Evolutionary conservation across 2,888 invertebrate species (phyloP).

Genomic region (Thecocarcelia acutangulata): DNA sequence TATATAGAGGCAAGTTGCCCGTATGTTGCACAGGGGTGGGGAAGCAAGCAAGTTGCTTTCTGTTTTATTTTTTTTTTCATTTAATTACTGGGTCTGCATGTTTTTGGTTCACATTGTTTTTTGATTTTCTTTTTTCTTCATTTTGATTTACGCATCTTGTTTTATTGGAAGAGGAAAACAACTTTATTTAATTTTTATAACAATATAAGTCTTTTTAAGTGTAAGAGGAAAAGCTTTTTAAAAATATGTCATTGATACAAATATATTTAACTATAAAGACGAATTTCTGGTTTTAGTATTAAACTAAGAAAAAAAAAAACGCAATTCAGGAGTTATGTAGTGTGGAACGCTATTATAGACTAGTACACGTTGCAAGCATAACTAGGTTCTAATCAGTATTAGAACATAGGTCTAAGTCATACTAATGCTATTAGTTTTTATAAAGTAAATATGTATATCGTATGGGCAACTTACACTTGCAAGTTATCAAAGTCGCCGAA

Average conservation of each 20-base stretch:
- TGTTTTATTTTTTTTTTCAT: constrained; percentile 44
- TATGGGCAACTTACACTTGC: too few species aligned
- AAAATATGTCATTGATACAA: constrained; percentile 36
- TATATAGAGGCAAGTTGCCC: neutral
- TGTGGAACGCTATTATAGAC: too few species aligned
- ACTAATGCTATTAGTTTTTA: too few species aligned
- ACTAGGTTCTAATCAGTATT: too few species aligned
- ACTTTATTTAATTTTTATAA: neutral
- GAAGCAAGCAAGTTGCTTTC: neutral
- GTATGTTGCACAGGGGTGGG: too few species aligned
- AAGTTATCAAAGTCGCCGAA: too few species aligned
- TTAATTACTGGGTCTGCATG: constrained; percentile 62
- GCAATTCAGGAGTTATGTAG: too few species aligned
- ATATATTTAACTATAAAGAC: neutral
- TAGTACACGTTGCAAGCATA: too few species aligned
- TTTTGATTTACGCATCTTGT: constrained; percentile 38
- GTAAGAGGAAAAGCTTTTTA: neutral
- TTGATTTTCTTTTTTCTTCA: neutral
- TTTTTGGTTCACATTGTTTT: constrained; percentile 38
- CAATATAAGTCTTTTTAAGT: neutral
- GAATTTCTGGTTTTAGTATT: neutral
- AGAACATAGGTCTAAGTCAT: too few species aligned
- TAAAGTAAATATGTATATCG: too few species aligned
- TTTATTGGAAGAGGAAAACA: neutral
- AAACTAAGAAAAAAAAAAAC: neutral